These are phyloP conservation scores for Megaustenia siamemsis DNA, from an alignment of 2,888 invertebrate genomes.

Conservation along the genomic window DNA sequence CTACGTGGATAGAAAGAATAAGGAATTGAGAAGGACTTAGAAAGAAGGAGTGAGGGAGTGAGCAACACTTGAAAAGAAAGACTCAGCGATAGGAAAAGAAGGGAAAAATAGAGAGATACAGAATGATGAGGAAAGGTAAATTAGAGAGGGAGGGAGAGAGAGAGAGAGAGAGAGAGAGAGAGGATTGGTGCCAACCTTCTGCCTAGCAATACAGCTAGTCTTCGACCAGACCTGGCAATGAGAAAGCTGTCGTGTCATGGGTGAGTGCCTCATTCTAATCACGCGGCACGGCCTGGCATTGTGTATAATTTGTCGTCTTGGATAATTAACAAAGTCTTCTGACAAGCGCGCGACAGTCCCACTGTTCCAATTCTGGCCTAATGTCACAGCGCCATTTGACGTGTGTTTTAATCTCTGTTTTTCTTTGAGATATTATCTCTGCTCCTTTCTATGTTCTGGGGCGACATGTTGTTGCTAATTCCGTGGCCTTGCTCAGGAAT, in stretches of 20 bases:
- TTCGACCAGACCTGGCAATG: neutral
- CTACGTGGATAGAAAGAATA: no score
- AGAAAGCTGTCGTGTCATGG: constrained; percentile 7
- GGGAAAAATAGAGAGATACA: neutral
- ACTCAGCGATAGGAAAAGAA: neutral
- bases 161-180: neutral
- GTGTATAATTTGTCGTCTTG: constrained; percentile 30
- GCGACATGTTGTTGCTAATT: no score
- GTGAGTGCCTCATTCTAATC: constrained; percentile 23
- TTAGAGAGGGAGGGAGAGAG: neutral
- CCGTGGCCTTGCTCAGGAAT: no score
- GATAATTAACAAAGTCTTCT: constrained; percentile 2
- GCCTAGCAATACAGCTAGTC: neutral
- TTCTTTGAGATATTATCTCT: no score
- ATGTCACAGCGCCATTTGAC: neutral
- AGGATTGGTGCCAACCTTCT: neutral
- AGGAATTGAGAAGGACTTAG: no score
- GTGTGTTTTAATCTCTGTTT: no score
- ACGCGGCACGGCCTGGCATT: neutral
- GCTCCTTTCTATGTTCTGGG: no score
- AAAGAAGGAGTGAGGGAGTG: no score
- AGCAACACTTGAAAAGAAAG: no score
- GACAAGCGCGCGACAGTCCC: neutral
- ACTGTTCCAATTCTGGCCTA: neutral
- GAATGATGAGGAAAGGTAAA: neutral